Evolutionary conservation across 1,140 invertebrate genomes (phyloP).

Genomic region (Eueides isabella): DNA sequence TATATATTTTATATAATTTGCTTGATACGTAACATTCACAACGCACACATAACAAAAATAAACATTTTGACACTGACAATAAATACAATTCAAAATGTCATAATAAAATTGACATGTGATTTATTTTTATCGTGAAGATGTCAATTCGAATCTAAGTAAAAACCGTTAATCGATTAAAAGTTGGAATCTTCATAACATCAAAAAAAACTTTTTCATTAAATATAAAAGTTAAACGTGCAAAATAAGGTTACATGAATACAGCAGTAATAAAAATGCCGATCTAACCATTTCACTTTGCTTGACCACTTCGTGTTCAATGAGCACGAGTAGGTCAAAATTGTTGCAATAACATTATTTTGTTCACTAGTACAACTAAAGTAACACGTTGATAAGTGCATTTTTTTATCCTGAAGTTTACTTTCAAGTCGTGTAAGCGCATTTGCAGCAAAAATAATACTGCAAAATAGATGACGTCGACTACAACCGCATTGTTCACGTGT

Average conservation of each 20-base stretch:
- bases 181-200: neutral
- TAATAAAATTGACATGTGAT: neutral
- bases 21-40: neutral
- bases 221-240: neutral
- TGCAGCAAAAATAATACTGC: slow-evolving; percentile 79
- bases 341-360: slow-evolving; percentile 17
- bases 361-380: slow-evolving; percentile 26
- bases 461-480: slow-evolving; percentile 78
- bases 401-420: slow-evolving; percentile 66
- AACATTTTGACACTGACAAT: slow-evolving; percentile 2
- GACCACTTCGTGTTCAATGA: slow-evolving; percentile 24
- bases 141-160: neutral
- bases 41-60: neutral
- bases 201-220: neutral
- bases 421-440: slow-evolving; percentile 71
- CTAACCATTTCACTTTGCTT: slow-evolving; percentile 26
- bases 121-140: neutral
- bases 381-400: slow-evolving; percentile 65
- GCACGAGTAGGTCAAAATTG: slow-evolving; percentile 1
- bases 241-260: neutral
- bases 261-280: neutral
- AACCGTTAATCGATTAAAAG: neutral
- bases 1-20: neutral
- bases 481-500: slow-evolving; percentile 77
- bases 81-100: neutral